These are phyloP conservation scores for Potamilus streckersoni DNA, from an alignment of 1,140 invertebrate species.

Conservation along the genomic window DNA sequence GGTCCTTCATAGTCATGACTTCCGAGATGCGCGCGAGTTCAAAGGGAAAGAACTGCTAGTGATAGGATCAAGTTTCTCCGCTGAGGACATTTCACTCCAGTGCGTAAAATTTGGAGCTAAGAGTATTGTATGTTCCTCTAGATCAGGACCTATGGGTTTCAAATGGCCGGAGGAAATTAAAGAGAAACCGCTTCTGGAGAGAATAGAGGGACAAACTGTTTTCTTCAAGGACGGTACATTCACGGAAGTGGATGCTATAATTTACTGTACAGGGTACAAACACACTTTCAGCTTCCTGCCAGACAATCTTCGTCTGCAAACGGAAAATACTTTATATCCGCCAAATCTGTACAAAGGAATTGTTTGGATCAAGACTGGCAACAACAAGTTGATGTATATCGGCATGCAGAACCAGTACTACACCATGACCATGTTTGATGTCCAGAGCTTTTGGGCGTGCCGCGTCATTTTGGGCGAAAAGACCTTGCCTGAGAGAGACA, in stretches of 20 bases:
- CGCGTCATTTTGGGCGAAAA: no score
- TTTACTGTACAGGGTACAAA: conserved; percentile 25
- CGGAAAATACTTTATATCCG: conserved; percentile 3
- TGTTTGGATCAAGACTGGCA: conserved; percentile 20
- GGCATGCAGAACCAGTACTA: conserved; percentile 27
- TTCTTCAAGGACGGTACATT: conserved; percentile 34
- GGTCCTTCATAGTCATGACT: conserved; percentile 28
- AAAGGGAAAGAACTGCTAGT: conserved; percentile 15
- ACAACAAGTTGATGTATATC: conserved; percentile 29
- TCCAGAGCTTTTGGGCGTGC: conserved; percentile 23
- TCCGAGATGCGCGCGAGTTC: conserved; percentile 24
- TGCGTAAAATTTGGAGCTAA: conserved; percentile 22
- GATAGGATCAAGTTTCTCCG: conserved; percentile 18
- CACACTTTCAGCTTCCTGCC: conserved; percentile 24
- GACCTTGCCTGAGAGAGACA: no score
- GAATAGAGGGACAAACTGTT: conserved; percentile 12
- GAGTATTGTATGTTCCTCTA: conserved; percentile 9
- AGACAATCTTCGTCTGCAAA: conserved; percentile 16
- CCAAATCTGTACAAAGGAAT: conserved; percentile 28
- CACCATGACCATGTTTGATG: conserved; percentile 31
- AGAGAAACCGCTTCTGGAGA: conserved; percentile 15
- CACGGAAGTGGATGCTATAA: conserved; percentile 24
- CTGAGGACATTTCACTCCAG: conserved; percentile 25
- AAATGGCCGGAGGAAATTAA: conserved; percentile 24
- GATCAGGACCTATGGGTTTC: conserved; percentile 19